Evolutionary conservation across 2,797 vertebrate genomes (phyloP).

Genomic region (Caiman crocodilus): DNA sequence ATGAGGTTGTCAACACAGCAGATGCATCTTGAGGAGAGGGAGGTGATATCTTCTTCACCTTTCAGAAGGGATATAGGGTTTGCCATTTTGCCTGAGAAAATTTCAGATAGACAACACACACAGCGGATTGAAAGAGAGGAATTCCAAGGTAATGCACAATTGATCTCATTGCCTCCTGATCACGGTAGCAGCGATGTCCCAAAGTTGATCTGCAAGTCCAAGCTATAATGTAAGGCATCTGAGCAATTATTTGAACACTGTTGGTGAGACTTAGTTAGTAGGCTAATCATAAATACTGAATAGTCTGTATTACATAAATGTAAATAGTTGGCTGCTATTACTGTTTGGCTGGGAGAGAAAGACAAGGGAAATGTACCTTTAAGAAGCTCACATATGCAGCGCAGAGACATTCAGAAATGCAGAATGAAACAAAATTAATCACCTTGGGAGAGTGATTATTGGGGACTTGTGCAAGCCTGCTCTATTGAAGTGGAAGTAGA

Average conservation of each 20-base stretch:
- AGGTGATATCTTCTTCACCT: background rate
- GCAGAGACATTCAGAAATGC: no score
- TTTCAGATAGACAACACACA: fast-evolving
- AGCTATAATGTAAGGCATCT: background rate
- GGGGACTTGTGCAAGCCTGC: background rate
- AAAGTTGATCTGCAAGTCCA: background rate
- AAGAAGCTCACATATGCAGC: no score
- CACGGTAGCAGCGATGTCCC: background rate
- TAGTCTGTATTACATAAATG: no score
- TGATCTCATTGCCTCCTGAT: background rate
- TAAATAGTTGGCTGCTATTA: no score
- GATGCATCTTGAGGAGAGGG: background rate
- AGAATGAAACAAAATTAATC: no score
- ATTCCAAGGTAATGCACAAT: background rate
- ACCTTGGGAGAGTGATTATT: background rate
- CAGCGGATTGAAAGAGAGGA: background rate
- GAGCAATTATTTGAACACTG: no score
- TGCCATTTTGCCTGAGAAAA: background rate
- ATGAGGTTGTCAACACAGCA: background rate
- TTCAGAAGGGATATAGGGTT: background rate
- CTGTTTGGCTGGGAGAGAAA: no score
- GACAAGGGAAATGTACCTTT: no score
- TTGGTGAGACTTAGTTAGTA: no score
- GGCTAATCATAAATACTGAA: no score
- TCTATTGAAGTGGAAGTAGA: background rate